These are phyloP conservation scores for Falco cherrug DNA, from an alignment of 2,797 vertebrate species.

Conservation along the genomic window DNA sequence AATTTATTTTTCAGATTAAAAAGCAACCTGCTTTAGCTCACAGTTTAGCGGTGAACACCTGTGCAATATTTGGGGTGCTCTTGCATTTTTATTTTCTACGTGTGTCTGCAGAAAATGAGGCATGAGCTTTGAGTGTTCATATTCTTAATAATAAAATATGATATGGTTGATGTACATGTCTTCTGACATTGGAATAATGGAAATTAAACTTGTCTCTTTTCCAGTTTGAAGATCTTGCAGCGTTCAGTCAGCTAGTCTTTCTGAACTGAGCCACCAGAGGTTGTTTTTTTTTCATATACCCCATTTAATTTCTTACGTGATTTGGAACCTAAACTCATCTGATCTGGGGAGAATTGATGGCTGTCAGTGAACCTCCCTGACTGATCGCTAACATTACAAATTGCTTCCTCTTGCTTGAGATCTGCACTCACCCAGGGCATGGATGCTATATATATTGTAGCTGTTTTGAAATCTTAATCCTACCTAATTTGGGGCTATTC, in stretches of 20 bases:
- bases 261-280: background rate
- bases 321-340: background rate
- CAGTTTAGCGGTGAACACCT: background rate
- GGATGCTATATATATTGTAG: background rate
- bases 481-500: background rate
- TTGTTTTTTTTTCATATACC: rapidly evolving
- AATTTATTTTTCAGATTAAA: background rate
- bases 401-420: background rate
- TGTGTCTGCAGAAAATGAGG: background rate
- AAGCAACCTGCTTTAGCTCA: background rate
- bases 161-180: background rate
- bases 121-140: background rate
- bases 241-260: slow-evolving; percentile 11
- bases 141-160: background rate
- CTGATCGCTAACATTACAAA: background rate
- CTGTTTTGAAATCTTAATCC: background rate
- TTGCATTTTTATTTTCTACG: rapidly evolving
- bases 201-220: slow-evolving; percentile 3
- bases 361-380: background rate
- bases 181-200: background rate
- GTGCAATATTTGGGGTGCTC: background rate
- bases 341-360: background rate
- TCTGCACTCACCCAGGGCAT: background rate
- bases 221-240: slow-evolving; percentile 48
- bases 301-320: background rate